Conservation (phyloP, 2,888 invertebrate genomes). For the Eupithecia dodoneata region DNA sequence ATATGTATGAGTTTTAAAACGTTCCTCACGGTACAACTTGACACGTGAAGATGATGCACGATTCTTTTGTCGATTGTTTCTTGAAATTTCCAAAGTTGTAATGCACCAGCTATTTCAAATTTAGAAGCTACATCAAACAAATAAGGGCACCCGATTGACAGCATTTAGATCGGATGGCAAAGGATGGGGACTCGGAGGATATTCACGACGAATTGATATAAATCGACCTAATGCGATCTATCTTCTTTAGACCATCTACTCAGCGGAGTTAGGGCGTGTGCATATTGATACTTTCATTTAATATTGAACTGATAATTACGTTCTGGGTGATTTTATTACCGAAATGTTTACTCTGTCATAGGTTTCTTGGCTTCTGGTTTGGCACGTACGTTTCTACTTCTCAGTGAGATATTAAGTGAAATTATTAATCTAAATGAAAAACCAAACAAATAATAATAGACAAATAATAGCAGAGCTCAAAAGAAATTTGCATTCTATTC, state of each 20-base stretch:
- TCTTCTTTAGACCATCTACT: slow-evolving; percentile 76
- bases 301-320: neutral
- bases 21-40: neutral
- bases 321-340: neutral
- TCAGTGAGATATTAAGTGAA: neutral
- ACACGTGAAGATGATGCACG: neutral
- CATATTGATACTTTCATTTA: slow-evolving; percentile 9
- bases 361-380: neutral
- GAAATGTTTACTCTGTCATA: neutral
- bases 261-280: slow-evolving; percentile 38
- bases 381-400: neutral
- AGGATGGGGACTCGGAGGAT: slow-evolving; percentile 58
- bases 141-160: slow-evolving; percentile 53
- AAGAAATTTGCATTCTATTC: neutral
- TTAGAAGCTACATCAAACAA: slow-evolving; percentile 32
- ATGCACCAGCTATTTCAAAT: slow-evolving; percentile 15
- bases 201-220: slow-evolving; percentile 79
- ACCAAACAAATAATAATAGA: neutral
- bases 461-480: neutral
- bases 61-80: neutral
- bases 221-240: slow-evolving; percentile 73
- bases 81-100: neutral
- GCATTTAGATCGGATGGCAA: slow-evolving; percentile 69
- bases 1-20: too few species aligned
- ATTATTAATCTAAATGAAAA: neutral